phyloP scores from a whole-genome alignment of 2,797 vertebrate genomes.

The Chanos chanos region DNA sequence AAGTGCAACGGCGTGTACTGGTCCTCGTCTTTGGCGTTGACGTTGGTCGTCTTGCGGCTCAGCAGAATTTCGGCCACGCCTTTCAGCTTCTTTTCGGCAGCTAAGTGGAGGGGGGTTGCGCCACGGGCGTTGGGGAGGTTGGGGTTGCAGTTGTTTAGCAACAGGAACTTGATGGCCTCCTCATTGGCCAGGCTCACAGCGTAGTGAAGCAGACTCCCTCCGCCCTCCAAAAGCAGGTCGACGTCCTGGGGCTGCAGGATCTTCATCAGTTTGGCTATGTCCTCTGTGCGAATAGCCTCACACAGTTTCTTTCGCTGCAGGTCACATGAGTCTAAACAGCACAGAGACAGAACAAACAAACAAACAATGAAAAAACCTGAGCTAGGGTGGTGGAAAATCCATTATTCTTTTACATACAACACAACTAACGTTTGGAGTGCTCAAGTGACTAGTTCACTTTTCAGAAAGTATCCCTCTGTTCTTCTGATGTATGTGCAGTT shows the following conservation, averaged over 20 bases:
- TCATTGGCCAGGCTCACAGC: constrained; percentile 85
- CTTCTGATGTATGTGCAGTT: too few species aligned
- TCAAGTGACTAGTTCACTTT: too few species aligned
- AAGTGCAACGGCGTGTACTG: constrained; percentile 97
- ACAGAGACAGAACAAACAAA: not conserved
- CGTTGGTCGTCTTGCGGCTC: constrained; percentile 83
- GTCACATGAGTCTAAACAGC: constrained; percentile 80
- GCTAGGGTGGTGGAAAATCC: too few species aligned
- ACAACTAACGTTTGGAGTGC: too few species aligned
- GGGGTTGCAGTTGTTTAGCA: constrained; percentile 90
- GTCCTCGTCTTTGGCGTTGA: constrained; percentile 93
- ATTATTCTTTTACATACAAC: too few species aligned
- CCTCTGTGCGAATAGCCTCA: constrained; percentile 86
- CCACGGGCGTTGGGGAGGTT: constrained; percentile 82
- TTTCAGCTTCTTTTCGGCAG: constrained; percentile 81
- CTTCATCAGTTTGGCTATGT: constrained; percentile 94
- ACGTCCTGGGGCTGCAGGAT: constrained; percentile 97
- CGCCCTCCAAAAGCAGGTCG: constrained; percentile 85
- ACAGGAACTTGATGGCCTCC: constrained; percentile 92
- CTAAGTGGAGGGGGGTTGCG: constrained; percentile 88
- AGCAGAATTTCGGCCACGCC: constrained; percentile 83
- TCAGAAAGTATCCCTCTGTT: too few species aligned
- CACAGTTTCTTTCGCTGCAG: constrained; percentile 89
- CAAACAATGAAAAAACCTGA: not conserved
- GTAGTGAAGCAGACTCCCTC: constrained; percentile 85